Conservation (phyloP, 2,113 vertebrate species). For the Heterochromis multidens region DNA sequence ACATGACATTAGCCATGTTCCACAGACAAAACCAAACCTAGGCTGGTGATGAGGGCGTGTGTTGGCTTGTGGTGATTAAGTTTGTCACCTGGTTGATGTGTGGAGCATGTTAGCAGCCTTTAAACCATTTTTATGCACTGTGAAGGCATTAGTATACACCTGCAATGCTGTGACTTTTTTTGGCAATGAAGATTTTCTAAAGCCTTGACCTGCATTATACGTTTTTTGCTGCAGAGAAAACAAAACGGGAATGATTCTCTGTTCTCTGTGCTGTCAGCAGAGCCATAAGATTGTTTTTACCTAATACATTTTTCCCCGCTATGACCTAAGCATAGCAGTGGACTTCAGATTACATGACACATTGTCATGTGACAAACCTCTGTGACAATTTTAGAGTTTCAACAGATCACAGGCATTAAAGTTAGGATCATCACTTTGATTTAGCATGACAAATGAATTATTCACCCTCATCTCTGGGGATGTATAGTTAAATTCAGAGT, state of each 20-base stretch:
- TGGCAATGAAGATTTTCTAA: constrained; percentile 18
- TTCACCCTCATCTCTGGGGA: constrained; percentile 29
- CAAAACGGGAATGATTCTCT: neutral
- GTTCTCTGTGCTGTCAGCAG: neutral
- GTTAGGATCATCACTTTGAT: constrained; percentile 31
- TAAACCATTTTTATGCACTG: neutral
- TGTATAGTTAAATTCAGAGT: constrained; percentile 37
- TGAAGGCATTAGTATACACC: neutral
- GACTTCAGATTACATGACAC: neutral
- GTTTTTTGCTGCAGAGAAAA: constrained; percentile 1
- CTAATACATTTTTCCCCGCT: neutral
- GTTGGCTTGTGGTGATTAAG: constrained; percentile 14
- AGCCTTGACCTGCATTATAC: constrained; percentile 8
- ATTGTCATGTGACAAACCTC: neutral
- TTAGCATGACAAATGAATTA: constrained; percentile 48
- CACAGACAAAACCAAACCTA: constrained; percentile 3
- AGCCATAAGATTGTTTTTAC: neutral
- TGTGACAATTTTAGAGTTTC: neutral
- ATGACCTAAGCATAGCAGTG: neutral
- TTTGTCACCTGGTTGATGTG: constrained; percentile 18
- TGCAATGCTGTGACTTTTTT: neutral
- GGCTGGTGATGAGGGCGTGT: neutral
- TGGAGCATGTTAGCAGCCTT: neutral
- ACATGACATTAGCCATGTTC: constrained; percentile 44
- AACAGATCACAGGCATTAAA: constrained; percentile 20